Evolutionary conservation across 2,797 vertebrate species (phyloP).

Genomic region (Todus mexicanus): DNA sequence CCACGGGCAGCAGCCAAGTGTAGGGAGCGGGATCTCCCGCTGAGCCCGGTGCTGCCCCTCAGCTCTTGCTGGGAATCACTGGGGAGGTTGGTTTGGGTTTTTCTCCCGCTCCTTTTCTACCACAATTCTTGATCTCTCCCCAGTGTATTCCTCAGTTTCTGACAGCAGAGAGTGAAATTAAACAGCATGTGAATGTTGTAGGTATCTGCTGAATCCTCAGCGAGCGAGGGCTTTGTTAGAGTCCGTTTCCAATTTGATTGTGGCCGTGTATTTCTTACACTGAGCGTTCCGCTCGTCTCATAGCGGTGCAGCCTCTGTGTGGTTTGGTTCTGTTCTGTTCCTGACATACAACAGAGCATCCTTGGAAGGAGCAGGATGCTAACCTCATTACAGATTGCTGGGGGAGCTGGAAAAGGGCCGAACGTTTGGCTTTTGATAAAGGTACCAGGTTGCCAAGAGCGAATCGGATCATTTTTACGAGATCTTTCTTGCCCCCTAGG

Average conservation of each 20-base stretch:
- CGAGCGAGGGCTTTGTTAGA: no score
- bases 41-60: background rate
- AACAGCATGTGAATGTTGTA: background rate
- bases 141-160: fast-evolving
- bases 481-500: slow-evolving; percentile 69
- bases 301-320: no score
- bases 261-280: no score
- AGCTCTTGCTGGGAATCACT: background rate
- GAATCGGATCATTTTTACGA: background rate
- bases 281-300: no score
- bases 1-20: background rate
- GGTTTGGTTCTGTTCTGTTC: no score
- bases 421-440: no score
- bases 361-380: background rate
- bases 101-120: background rate
- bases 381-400: no score
- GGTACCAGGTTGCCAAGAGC: background rate
- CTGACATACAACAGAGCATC: no score
- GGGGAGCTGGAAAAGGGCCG: no score
- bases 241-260: no score
- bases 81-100: background rate
- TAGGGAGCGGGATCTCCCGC: background rate
- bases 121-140: background rate
- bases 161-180: background rate
- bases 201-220: no score